Conservation (phyloP, 1,140 invertebrate genomes). For the Asbolus verrucosus region DNA sequence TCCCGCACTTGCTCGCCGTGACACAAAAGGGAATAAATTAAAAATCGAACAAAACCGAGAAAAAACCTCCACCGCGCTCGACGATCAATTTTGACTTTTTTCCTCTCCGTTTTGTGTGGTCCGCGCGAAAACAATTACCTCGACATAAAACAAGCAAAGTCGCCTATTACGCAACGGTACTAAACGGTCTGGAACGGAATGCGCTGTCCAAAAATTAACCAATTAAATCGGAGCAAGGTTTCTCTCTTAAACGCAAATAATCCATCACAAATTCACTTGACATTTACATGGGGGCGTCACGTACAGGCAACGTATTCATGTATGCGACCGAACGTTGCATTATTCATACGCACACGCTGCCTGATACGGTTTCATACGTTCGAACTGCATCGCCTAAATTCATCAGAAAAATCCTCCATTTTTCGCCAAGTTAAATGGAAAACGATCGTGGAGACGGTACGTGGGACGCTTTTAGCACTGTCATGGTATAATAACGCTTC, state of each 20-base stretch:
- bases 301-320: conserved; percentile 44
- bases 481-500: conserved; percentile 27
- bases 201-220: conserved; percentile 7
- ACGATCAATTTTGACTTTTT: conserved; percentile 2
- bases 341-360: conserved; percentile 47
- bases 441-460: conserved; percentile 2
- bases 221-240: no score
- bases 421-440: conserved; percentile 19
- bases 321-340: conserved; percentile 42
- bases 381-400: conserved; percentile 27
- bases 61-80: not conserved
- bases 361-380: conserved; percentile 37
- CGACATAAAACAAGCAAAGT: conserved; percentile 8
- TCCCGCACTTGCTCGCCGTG: no score
- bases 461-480: conserved; percentile 17
- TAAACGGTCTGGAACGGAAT: conserved; percentile 35
- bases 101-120: conserved; percentile 3
- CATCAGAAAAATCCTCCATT: conserved; percentile 16
- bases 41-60: conserved; percentile 17
- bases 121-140: conserved; percentile 28
- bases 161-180: not conserved
- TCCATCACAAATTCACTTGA: conserved; percentile 55
- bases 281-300: conserved; percentile 52
- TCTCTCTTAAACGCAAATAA: conserved; percentile 45
- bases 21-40: conserved; percentile 32